Base-by-base conservation (phyloP, 2,888 invertebrate species). In the Eurois occulta region DNA sequence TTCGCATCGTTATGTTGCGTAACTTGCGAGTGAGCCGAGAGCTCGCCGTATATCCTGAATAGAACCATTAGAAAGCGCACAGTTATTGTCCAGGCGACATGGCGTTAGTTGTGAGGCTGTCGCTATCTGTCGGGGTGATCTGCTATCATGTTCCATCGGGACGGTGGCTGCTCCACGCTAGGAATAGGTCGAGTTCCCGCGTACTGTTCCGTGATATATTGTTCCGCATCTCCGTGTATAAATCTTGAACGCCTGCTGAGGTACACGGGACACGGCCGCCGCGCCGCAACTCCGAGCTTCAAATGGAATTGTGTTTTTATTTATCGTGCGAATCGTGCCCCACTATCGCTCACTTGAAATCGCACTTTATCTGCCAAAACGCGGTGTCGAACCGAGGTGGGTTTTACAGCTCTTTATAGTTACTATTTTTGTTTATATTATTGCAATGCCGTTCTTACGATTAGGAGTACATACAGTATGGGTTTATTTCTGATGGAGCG, bases 291-390 rank as follows among this genome's bases (percentile, higher is more conserved):
- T 91, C 92, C 93, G 92, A 92, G 95, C 95, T 94, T 96, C 95
- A 95, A 96, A 96, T 96, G 95, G 96, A 96, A 96, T 96, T 96
- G 96, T 96, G 94, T 96, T 96, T 96, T 96, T 96, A 96, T 96
- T 96, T 96, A 96, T 96, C 95, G 96, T 96, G 95, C 95, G 95
- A 96, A 96, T 94, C 94, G 95, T 92, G 91, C 92, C 94, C 93
- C 94, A 92, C 94, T 96, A 96, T 96, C 95, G 94, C 94, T 95
- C 95, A 95, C 95, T 94, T 91, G 94, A 93, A 94, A 96, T 96
- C 96, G 94, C 95, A 94, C 94, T 95, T 94, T 95, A 95, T 95
- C 95, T 94, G 95, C 94, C 95, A 94, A 95, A 96, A 95, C 93
- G 92, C 93, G 91, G 91, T 92, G 92, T 93, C 90, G 93, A 91